Evolutionary conservation across 2,888 invertebrate genomes (phyloP).

Genomic region (Tetramorium bicarinatum): DNA sequence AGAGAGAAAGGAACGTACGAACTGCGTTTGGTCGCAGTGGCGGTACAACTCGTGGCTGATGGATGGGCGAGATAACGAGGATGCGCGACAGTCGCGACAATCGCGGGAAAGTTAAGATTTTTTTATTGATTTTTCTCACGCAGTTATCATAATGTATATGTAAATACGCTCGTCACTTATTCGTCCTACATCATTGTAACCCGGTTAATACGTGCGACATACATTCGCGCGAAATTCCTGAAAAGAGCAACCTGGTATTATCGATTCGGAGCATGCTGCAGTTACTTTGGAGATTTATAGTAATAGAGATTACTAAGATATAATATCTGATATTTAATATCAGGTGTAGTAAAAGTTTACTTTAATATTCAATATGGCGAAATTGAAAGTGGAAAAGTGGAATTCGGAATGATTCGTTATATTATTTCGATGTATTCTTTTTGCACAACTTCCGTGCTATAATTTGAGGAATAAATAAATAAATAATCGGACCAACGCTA

Average conservation of each 20-base stretch:
- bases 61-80: conserved; percentile 60
- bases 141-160: conserved; percentile 64
- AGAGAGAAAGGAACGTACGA: conserved; percentile 41
- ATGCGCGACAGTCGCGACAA: conserved; percentile 65
- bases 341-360: neutral
- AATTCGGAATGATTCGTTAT: neutral
- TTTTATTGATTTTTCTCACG: conserved; percentile 78
- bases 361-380: neutral
- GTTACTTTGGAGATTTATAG: conserved; percentile 8
- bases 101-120: conserved; percentile 78
- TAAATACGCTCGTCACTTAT: conserved; percentile 36
- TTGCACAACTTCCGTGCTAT: neutral
- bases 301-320: neutral
- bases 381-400: neutral
- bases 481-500: conserved; percentile 1
- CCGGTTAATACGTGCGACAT: conserved; percentile 67
- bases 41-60: conserved; percentile 29
- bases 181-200: conserved; percentile 56
- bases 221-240: conserved; percentile 56
- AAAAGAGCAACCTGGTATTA: conserved; percentile 19
- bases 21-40: neutral
- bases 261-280: neutral
- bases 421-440: neutral
- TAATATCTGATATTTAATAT: conserved; percentile 13
- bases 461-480: neutral